Evolutionary conservation across 1,140 invertebrate species (phyloP).

Genomic region (Planococcus citri): DNA sequence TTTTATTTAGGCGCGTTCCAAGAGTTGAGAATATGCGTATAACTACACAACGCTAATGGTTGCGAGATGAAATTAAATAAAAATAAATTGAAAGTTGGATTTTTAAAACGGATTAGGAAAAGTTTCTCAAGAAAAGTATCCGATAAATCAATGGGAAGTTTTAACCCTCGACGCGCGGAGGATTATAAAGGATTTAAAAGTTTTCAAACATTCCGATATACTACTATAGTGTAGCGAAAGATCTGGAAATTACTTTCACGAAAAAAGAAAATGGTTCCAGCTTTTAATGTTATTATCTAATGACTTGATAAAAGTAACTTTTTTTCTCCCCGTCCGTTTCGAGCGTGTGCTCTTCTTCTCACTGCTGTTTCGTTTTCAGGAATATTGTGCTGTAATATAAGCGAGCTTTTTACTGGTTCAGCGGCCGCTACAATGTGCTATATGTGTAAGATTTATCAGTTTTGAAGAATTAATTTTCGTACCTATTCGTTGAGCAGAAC

Average conservation of each 20-base stretch:
- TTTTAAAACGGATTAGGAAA: conserved; percentile 19
- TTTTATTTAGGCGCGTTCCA: too few species aligned
- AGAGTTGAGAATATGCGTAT: too few species aligned
- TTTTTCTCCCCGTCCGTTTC: neutral
- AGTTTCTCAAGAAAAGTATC: conserved; percentile 1
- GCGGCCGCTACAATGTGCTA: too few species aligned
- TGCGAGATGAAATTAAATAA: conserved; percentile 11
- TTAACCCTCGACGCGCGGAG: neutral
- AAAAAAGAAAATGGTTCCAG: conserved; percentile 17
- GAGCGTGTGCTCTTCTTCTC: too few species aligned
- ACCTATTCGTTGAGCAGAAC: too few species aligned
- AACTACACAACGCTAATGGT: too few species aligned
- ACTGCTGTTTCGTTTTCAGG: too few species aligned
- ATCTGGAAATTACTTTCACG: conserved; percentile 7
- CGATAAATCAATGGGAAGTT: conserved; percentile 14
- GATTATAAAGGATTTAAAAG: conserved; percentile 20
- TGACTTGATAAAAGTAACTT: conserved; percentile 19
- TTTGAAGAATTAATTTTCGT: too few species aligned
- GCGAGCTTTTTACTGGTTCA: too few species aligned
- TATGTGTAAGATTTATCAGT: too few species aligned
- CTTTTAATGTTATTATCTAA: conserved; percentile 20
- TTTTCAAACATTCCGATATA: conserved; percentile 17
- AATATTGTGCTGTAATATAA: too few species aligned
- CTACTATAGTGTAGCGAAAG: too few species aligned
- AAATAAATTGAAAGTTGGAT: conserved; percentile 16